Conservation (phyloP, 2,888 invertebrate species). For the Torymus auratus region DNA sequence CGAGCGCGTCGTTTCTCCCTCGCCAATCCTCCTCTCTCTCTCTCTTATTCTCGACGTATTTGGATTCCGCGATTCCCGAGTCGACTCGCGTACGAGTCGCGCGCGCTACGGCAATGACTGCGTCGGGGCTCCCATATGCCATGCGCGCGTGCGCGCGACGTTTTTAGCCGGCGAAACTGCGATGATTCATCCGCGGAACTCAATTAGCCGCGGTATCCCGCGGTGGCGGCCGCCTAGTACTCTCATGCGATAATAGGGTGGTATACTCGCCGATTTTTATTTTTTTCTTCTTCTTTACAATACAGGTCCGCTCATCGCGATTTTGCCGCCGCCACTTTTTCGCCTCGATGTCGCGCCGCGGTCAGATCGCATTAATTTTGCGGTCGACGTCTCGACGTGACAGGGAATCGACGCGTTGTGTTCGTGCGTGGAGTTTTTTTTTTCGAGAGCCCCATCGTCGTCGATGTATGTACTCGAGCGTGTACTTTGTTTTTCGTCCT, state of each 20-base stretch:
- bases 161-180: slow-evolving; percentile 45
- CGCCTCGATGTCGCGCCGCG: not conserved
- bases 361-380: slow-evolving; percentile 47
- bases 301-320: no score
- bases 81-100: slow-evolving; percentile 60
- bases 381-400: slow-evolving; percentile 25
- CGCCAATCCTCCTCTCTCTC: not conserved
- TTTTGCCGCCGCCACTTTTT: no score
- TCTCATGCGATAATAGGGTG: not conserved
- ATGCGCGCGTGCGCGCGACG: slow-evolving; percentile 43
- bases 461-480: not conserved
- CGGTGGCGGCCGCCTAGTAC: no score
- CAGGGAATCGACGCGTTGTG: slow-evolving; percentile 13
- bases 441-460: not conserved
- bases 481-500: slow-evolving; percentile 19
- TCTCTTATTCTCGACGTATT: slow-evolving; percentile 58
- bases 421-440: not conserved
- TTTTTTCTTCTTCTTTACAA: not conserved
- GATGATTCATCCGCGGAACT: slow-evolving; percentile 55
- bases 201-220: slow-evolving; percentile 45
- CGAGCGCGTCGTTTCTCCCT: no score
- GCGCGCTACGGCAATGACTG: not conserved
- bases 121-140: no score
- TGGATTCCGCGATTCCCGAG: slow-evolving; percentile 60
- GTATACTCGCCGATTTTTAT: not conserved